These are phyloP conservation scores for Vanessa atalanta DNA, from an alignment of 1,140 invertebrate species.

Conservation along the genomic window DNA sequence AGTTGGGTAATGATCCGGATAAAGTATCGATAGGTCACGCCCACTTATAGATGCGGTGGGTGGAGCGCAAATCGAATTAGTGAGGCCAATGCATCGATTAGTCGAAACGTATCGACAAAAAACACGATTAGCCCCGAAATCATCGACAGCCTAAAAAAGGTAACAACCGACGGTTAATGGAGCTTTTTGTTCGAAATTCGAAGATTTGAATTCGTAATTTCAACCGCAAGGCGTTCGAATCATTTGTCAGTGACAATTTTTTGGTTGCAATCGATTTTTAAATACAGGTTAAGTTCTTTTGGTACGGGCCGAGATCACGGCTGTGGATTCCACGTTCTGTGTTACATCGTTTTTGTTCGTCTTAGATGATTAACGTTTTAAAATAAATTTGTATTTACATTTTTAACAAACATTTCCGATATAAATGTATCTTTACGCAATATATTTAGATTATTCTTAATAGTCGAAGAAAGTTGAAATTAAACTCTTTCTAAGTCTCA, in stretches of 20 bases:
- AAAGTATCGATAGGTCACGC: conserved; percentile 70
- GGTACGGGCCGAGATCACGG: conserved; percentile 36
- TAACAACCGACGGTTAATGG: conserved; percentile 73
- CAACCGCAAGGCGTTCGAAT: conserved; percentile 76
- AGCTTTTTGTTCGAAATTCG: conserved; percentile 76
- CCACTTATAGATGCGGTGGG: conserved; percentile 67
- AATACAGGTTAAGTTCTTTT: conserved; percentile 73
- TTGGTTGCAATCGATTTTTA: conserved; percentile 77
- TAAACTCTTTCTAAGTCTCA: background rate
- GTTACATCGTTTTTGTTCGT: conserved; percentile 30
- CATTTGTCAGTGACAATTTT: conserved; percentile 81
- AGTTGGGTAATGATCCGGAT: conserved; percentile 55
- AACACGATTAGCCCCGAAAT: conserved; percentile 75
- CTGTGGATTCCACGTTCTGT: conserved; percentile 47
- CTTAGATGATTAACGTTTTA: conserved; percentile 36
- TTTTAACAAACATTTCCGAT: background rate
- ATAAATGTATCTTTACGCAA: too few species aligned
- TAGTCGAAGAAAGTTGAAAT: background rate
- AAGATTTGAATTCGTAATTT: conserved; percentile 80
- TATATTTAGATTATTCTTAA: background rate
- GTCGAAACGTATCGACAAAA: conserved; percentile 68
- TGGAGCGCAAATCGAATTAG: conserved; percentile 76
- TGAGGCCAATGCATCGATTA: conserved; percentile 73
- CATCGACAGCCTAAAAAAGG: conserved; percentile 74
- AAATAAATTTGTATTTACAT: conserved; percentile 16